These are phyloP conservation scores for Triops longicaudatus DNA, from an alignment of 1,140 invertebrate species.

Conservation along the genomic window DNA sequence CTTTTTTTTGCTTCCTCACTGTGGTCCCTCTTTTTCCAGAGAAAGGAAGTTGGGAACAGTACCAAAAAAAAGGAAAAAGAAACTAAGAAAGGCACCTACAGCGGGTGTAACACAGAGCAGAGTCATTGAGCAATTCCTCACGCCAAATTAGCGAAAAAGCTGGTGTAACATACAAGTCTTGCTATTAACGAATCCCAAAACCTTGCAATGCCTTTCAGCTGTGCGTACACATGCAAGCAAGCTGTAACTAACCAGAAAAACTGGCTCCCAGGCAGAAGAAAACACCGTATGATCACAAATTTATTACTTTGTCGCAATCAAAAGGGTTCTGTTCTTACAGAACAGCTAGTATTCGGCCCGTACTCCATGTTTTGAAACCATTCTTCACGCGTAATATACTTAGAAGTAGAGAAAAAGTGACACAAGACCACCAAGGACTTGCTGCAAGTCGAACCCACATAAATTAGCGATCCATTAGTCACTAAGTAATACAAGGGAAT, in stretches of 20 bases:
- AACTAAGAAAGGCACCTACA: too few species aligned
- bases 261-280: not conserved
- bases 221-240: not conserved
- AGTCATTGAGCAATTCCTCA: conserved; percentile 1
- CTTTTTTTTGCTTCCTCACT: not conserved
- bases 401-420: not conserved
- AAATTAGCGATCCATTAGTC: conserved; percentile 3
- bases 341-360: too few species aligned
- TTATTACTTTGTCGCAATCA: not conserved
- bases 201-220: not conserved
- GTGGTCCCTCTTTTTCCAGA: not conserved
- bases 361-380: not conserved
- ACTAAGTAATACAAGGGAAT: not conserved
- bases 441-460: not conserved
- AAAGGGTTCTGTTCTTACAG: too few species aligned
- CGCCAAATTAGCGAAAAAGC: not conserved
- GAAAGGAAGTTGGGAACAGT: too few species aligned
- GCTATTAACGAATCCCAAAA: not conserved
- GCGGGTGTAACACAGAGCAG: not conserved
- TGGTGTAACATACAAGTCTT: not conserved
- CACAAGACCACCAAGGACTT: not conserved
- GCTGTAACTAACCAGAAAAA: not conserved
- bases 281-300: not conserved
- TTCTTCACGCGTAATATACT: not conserved
- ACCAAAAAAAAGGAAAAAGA: too few species aligned